Base-by-base conservation (phyloP, 2,888 invertebrate genomes). In the Chouioia cunea region DNA sequence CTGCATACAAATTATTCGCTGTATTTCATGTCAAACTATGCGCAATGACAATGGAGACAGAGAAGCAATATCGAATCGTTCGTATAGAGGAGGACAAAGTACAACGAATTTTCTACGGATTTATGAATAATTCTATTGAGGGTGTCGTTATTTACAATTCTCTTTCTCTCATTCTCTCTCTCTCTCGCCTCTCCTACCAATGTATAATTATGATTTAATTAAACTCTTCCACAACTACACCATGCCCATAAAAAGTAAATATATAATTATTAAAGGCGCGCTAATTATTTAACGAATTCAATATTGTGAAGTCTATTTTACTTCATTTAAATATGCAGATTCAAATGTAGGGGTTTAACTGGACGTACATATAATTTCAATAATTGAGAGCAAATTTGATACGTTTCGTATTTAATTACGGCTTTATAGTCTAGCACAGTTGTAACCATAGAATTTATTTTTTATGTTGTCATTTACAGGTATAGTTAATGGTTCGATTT, bases 171-270 rank as follows among this genome's bases (percentile, higher is more conserved):
- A 22, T 44, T 10, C 12, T 36, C 12, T 36, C 36, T n/a, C n/a
- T n/a, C n/a, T n/a, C n/a, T n/a, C 36, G 18, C 46, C 50, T 57
- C 50, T 22, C 36, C 36, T 10, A 36, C 52, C 8, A 43, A 36
- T 14, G 23, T 57, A 16, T 22, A 46, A 52, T 56, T 65, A 71
- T 65, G 62, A 71, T 71, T 65, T 57, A 65, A 71, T 71, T 62
- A 65, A 62, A 50, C 65, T 46, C 48, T 59, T 58, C 54, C 16
- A 53, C 43, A 22, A 14, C 15, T 48, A 27, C 53, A 43, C 20
- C 54, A 43, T 18, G 53, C 14, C 16, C 27, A 27, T 46, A 16
- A 16, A 27, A 23, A 58, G 36, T 36, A 68, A 52, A 58, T 63
- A 43, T 52, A 58, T 69, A 66, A 64, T 58, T 36, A n/a, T 36